These are phyloP conservation scores for Rosalia funebris DNA, from an alignment of 2,888 invertebrate genomes.

Conservation along the genomic window DNA sequence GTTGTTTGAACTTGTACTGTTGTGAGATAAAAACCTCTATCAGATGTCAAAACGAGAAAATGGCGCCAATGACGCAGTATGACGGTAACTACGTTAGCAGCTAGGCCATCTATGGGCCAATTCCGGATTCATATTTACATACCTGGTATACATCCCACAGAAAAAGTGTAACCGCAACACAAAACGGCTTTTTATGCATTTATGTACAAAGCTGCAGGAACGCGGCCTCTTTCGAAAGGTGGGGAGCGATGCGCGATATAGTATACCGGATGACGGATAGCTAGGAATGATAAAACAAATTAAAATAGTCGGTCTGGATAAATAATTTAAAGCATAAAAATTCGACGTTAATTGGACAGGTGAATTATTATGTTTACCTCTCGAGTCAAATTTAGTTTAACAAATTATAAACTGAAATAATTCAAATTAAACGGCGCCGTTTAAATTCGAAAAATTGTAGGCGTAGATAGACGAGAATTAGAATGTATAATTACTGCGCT, in stretches of 20 bases:
- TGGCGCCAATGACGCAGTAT: too few relatives aligned
- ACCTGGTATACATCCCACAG: too few relatives aligned
- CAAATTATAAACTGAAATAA: constrained; percentile 20
- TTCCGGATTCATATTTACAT: too few relatives aligned
- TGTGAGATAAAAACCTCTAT: too few relatives aligned
- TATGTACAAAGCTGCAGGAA: too few relatives aligned
- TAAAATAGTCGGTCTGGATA: constrained; percentile 13
- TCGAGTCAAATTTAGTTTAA: constrained; percentile 23
- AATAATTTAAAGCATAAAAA: constrained; percentile 15
- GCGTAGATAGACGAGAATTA: neutral
- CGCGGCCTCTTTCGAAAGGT: too few relatives aligned
- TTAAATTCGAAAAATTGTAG: constrained; percentile 10
- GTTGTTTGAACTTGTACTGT: too few relatives aligned
- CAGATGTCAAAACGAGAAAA: too few relatives aligned
- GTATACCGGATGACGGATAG: neutral
- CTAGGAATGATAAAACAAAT: constrained; percentile 3
- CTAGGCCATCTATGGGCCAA: too few relatives aligned
- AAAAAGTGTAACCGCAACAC: too few relatives aligned
- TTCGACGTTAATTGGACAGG: constrained; percentile 28
- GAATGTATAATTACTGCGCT: neutral
- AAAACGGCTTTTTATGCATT: too few relatives aligned
- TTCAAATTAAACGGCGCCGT: constrained; percentile 15
- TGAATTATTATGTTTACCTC: constrained; percentile 21
- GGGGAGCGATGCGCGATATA: neutral
- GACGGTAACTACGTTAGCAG: too few relatives aligned